These are phyloP conservation scores for Geodia barretti DNA, from an alignment of 37 sponge, comb jelly and placozoan genomes.

Conservation along the genomic window DNA sequence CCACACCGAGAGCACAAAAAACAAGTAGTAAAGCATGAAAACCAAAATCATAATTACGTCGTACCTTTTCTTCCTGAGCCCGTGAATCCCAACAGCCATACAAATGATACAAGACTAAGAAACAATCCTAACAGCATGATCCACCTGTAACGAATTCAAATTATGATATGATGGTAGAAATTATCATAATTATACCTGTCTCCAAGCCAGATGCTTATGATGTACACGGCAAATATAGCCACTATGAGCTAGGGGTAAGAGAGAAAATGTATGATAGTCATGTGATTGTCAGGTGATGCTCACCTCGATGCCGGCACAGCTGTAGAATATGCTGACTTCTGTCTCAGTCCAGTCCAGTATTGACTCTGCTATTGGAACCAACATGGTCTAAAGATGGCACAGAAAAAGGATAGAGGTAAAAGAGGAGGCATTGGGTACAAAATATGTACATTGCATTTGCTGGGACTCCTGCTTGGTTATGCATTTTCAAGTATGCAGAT, in stretches of 20 bases:
- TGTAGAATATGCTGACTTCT: conserved; percentile 76
- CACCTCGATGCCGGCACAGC: conserved; percentile 63
- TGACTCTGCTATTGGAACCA: conserved; percentile 73
- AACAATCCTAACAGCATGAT: too few species aligned
- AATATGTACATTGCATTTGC: too few species aligned
- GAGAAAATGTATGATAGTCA: background rate
- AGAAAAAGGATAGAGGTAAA: background rate
- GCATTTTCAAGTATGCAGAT: background rate
- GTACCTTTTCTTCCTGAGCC: too few species aligned
- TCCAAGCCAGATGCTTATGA: conserved; percentile 39
- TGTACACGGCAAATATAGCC: conserved; percentile 30
- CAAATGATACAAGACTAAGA: too few species aligned
- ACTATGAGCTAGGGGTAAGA: conserved; percentile 49
- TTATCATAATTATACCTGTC: conserved; percentile 52
- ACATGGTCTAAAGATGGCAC: conserved; percentile 48
- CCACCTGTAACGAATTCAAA: too few species aligned
- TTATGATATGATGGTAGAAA: background rate
- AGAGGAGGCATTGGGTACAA: too few species aligned
- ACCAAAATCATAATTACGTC: too few species aligned
- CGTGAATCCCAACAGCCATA: too few species aligned
- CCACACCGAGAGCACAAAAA: too few species aligned
- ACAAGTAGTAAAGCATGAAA: too few species aligned
- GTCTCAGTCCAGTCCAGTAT: conserved; percentile 65
- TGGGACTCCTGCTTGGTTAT: too few species aligned
- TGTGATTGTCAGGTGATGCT: background rate